Conservation (phyloP, 2,797 vertebrate genomes). For the Schizopygopsis malacanthus region DNA sequence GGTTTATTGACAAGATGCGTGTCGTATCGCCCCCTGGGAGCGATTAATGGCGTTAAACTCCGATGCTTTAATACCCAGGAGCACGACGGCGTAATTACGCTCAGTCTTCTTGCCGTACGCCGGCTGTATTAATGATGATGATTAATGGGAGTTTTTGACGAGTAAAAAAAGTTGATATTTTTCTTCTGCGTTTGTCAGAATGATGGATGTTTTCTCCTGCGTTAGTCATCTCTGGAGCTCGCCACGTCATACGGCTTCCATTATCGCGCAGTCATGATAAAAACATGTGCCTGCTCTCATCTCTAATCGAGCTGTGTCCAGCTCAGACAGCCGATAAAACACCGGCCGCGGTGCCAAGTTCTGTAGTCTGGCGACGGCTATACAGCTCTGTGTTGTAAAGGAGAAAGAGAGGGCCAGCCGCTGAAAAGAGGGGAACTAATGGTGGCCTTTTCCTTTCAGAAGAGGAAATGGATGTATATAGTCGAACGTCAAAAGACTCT, state of each 20-base stretch:
- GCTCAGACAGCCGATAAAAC: constrained; percentile 39
- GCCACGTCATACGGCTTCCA: constrained; percentile 68
- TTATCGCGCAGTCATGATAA: constrained; percentile 69
- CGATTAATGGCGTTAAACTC: constrained; percentile 36
- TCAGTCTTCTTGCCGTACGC: background rate
- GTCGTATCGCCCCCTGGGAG: constrained; percentile 23
- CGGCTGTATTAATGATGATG: constrained; percentile 40
- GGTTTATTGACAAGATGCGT: constrained; percentile 22
- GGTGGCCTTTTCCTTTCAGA: constrained; percentile 32
- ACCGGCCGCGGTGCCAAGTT: constrained; percentile 10
- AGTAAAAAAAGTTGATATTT: constrained; percentile 47
- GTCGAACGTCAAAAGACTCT: constrained; percentile 42
- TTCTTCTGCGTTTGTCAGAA: constrained; percentile 63
- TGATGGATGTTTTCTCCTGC: constrained; percentile 66
- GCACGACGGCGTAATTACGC: constrained; percentile 27
- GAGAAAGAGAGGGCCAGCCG: background rate
- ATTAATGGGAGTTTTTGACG: constrained; percentile 29
- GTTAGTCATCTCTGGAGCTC: constrained; percentile 75
- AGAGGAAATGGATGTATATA: constrained; percentile 34
- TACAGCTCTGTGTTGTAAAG: constrained; percentile 26
- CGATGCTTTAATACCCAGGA: constrained; percentile 35
- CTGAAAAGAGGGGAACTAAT: constrained; percentile 35
- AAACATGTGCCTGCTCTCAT: constrained; percentile 71
- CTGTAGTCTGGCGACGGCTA: constrained; percentile 33
- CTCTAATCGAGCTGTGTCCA: constrained; percentile 59